Evolutionary conservation across 2,113 vertebrate species (phyloP), one percentile per base, ranked within the genome.

Genomic region (Sceloporus undulatus): DNA sequence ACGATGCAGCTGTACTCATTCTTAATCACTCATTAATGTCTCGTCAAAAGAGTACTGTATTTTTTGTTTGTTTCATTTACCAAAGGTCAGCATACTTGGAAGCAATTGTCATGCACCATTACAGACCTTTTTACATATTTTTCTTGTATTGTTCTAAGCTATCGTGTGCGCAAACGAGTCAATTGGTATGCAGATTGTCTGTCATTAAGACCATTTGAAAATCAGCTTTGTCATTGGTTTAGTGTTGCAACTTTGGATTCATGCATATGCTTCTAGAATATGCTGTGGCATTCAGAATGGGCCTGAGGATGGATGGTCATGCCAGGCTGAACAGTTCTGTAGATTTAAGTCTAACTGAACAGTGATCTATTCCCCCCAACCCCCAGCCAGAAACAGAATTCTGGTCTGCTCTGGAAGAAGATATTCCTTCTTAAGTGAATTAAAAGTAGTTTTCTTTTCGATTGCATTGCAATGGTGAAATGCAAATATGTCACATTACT

Each of bases 131-230:
- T 93, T 94, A 88, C 94, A 94, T 92, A 94, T 94, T 93, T 95
- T 94, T 82, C 94, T 93, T 75, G 93, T 93, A 95, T 97, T 97
- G 96, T 97, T 96, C 95, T 87, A 92, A 92, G 92, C 91, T 54
- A 92, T 95, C 82, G 85, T 87, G 73, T 87, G 80, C 52, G 54
- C 94, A 95, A 91, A 96, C 90, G 95, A 95, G 94, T 91, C 91
- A 85, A 95, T 96, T 96, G 96, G 91, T 94, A 96, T 96, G 96
- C 96, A 97, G 97, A 97, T 96, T 96, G 93, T 95, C 96, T 93
- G 88, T 96, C 96, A 96, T 97, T 95, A 96, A 92, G 92, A 92
- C 91, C 89, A 82, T 92, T 95, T 95, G 94, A 95, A 94, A 97
- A 96, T 95, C 95, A 94, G 96, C 95, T 94, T 95, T 91, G 93